Conservation (phyloP, 2,113 vertebrate species). For the Lethenteron camtschaticum region DNA sequence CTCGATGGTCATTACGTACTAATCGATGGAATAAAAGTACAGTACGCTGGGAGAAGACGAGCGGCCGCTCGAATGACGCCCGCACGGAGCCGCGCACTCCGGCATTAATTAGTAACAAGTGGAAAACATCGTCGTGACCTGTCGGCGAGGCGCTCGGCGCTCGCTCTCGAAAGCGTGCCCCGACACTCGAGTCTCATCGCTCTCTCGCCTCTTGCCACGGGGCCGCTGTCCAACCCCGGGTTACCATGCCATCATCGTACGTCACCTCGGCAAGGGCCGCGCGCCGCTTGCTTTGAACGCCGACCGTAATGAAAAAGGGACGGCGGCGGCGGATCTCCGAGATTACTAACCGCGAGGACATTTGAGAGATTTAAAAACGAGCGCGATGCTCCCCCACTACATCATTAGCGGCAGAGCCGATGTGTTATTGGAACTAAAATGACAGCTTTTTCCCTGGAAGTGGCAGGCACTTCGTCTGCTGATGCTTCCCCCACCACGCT, state of each 20-base stretch:
- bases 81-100: too few relatives aligned
- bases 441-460: conserved; percentile 3
- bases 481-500: background rate
- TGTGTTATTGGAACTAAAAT: conserved; percentile 3
- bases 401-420: conserved; percentile 1
- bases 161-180: too few relatives aligned
- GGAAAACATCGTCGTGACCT: too few relatives aligned
- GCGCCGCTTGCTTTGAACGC: background rate
- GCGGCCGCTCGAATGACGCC: too few relatives aligned
- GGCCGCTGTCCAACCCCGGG: background rate
- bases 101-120: too few relatives aligned
- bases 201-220: background rate
- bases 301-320: background rate
- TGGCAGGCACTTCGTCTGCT: conserved; percentile 4
- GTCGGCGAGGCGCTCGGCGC: too few relatives aligned
- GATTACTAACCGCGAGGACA: background rate
- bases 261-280: background rate
- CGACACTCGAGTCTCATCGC: background rate
- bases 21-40: too few relatives aligned
- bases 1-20: too few relatives aligned
- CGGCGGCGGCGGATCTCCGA: background rate
- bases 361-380: background rate
- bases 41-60: too few relatives aligned
- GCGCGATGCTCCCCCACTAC: background rate
- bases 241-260: background rate